Base-by-base conservation (phyloP, 2,888 invertebrate genomes). In the Cataglyphis livida region DNA sequence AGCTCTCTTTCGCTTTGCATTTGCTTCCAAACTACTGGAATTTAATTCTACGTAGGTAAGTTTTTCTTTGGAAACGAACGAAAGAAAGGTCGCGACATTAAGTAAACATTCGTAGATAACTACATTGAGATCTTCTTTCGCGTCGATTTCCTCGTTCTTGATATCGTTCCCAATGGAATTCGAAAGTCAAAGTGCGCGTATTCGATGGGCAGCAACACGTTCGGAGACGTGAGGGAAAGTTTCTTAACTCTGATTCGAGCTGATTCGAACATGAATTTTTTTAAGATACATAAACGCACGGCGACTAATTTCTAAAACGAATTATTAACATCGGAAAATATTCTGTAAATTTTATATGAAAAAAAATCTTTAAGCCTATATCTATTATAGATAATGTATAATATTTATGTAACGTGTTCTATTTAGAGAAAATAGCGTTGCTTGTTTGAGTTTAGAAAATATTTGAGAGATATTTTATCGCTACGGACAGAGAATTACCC, bases 41-140 rank as follows among this genome's bases (percentile, higher is more conserved):
- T 87, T 76, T 86, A 82, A 87, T 87, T 82, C 64, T 66, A 25
- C 10, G 66, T 61, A 78, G 75, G 65, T 64, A 73, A 84, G 74
- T 68, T 18, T 81, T 73, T 35, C 61, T 73, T 73, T 54, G 66
- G 61, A 73, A 83, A 54, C 76, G 83, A 71, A 57, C 38, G 54
- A 44, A 32, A 51, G 51, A n/a, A 66, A 44, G 61, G 75, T 79
- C 75, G 15, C 66, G 25, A 65, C 61, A 48, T 62, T 81, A 74
- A 81, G 73, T 54, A 66, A 84, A 85, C 64, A 57, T 32, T 35
- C 32, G 64, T 25, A 15, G 38, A 61, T 70, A 48, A 62, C 79
- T 79, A 54, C 41, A 44, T 70, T 44, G 70, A 70, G 57, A 70
- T 62, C 66, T 71, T 81, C 44, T 66, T 73, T 35, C 41, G 28